Base-by-base conservation (phyloP, 1,140 invertebrate species). In the Anthonomus grandis region DNA sequence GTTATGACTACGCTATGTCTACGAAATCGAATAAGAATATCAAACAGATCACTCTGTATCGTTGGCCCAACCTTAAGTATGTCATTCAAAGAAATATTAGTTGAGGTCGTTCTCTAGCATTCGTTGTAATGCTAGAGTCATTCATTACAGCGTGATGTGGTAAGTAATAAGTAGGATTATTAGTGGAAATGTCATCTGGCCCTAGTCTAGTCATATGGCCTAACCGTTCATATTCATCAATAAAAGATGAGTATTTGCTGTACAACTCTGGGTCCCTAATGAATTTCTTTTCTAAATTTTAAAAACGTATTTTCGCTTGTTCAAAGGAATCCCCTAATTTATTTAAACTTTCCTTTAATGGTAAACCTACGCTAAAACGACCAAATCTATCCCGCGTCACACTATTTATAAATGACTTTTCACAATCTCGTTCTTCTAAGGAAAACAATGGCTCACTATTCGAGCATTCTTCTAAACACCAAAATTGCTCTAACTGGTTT, bases 31-130 rank as follows among this genome's bases (percentile, higher is more conserved):
- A 66, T 13, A 1, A 73, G 3, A 17, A 70, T 51, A 10, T 24
- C 13, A 21, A 60, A 41, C 10, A 74, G 19, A 42, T 70, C 63
- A 18, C 65, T 51, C 24, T 72, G 69, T 24, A 72, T 19, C 4
- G 21, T 61, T 10, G 70, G 67, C 10, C 69, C 69, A 25, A 64
- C 65, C 36, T 64, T 44, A 37, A 73, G 39, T 2, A 67, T 44
- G 36, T 74, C 69, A 62, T 75, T 76, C 2, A 76, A 41, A 2
- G 67, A 71, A 15, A 49, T 25, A 0, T 62, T 63, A 8, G 25
- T 57, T 4, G 44, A 46, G 3, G 63, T 64, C 24, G 64, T 64
- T 74, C 69, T 21, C 73, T 38, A 1, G 72, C 18, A 41, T 69
- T 69, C 0, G 73, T 70, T 1, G 65, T 69, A 12, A 44, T 57